A percentile compares a stretch with the other conserved stretches of the same genome.
Conservation (phyloP, 1,140 invertebrate genomes). For the Drosophila melanogaster region DNA sequence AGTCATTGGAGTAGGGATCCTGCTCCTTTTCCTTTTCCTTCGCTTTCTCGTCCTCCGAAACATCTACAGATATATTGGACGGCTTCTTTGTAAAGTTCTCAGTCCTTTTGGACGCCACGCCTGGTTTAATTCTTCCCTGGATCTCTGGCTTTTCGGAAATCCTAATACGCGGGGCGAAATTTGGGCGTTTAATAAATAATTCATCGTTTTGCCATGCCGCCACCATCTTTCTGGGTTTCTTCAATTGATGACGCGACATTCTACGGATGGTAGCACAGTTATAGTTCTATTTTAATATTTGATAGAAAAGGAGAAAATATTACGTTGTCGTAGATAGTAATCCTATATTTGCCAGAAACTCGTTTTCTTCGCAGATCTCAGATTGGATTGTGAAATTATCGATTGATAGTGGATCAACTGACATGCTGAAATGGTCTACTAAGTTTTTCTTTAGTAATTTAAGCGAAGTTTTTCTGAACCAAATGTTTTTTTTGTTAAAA, state of each 20-base stretch:
- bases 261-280: not conserved
- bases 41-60: not conserved
- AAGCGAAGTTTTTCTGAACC: not conserved
- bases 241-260: slow-evolving; percentile 29
- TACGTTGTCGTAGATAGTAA: slow-evolving; percentile 3
- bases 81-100: not conserved
- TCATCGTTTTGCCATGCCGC: slow-evolving; percentile 27
- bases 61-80: not conserved
- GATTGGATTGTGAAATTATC: not conserved
- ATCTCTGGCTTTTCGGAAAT: not conserved
- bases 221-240: slow-evolving; percentile 7
- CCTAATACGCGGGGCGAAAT: slow-evolving; percentile 8
- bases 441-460: not conserved
- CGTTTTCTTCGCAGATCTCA: not conserved
- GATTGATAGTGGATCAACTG: not conserved
- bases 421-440: not conserved
- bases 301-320: too few relatives aligned
- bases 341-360: slow-evolving; percentile 37
- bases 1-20: not conserved
- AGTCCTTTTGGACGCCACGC: not conserved
- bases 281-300: not conserved
- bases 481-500: too few relatives aligned
- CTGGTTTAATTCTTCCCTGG: not conserved
- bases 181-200: slow-evolving; percentile 55
- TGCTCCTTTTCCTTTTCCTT: not conserved